Evolutionary conservation across 1,140 invertebrate species (phyloP), one percentile per base, ranked within the genome.

Genomic region (Drosophila ogumai): DNA sequence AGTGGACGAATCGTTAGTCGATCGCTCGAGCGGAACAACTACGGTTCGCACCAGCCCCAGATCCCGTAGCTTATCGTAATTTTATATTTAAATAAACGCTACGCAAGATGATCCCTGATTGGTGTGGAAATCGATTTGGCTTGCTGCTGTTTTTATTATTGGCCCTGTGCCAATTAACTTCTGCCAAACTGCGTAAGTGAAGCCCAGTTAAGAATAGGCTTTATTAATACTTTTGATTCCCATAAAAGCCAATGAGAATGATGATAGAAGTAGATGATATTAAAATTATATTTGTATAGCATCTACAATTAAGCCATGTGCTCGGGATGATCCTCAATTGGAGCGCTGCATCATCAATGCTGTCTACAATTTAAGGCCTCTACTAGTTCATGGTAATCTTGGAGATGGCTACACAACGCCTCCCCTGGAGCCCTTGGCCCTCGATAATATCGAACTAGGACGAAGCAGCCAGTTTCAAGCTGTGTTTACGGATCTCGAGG

Each of bases 321-420:
- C 90, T 25, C 92, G 93, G 36, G 91, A 92, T 49, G 92, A 93
- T 82, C 93, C 93, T 1, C 88, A 94, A 63, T 47, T 94, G 57
- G 92, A 93, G 56, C 86, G 92, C 25, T 94, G 94, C 67, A 93
- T 94, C 13, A 93, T 93, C 38, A 80, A 93, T 57, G 93, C 94
- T 34, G 93, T 94, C 1, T 92, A 94, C 38, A 55, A 84, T 17
- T 67, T 95, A 38, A 92, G 91, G 47, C 94, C 94, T 3, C 80
- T 94, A 43, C 74, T 95, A 19, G 93, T 90, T 3, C 81, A 91
- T 58, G 95, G 95, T 6, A 79, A 92, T 68, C 60, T 92, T 6
- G 92, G 91, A 6, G 91, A 92, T 71, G 92, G 91, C 8, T 92
- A 78, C 47, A 59, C 40, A 19, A 91, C 82, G 6, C 91, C 91